Percentiles rank a stretch among this genome's conserved stretches.
These are phyloP conservation scores for Clistopyga incitator DNA, from an alignment of 2,888 invertebrate species.

Conservation along the genomic window DNA sequence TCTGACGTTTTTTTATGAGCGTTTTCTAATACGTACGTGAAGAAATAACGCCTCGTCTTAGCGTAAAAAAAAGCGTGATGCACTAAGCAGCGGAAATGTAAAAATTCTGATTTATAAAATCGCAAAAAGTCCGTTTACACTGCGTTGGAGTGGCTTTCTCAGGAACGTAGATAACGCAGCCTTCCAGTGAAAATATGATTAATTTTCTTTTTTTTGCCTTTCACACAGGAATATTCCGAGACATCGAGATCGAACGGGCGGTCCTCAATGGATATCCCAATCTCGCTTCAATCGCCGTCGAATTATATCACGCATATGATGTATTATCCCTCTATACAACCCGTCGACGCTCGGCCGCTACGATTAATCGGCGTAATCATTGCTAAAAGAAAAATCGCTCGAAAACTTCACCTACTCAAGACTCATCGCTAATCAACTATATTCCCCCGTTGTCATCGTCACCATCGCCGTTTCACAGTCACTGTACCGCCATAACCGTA, in stretches of 20 bases:
- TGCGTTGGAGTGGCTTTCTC: no score
- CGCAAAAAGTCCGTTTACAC: no score
- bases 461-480: conserved; percentile 37
- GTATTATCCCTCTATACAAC: conserved; percentile 49
- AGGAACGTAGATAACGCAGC: neutral
- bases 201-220: neutral
- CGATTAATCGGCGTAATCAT: conserved; percentile 47
- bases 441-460: conserved; percentile 37
- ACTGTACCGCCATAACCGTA: conserved; percentile 27
- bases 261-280: conserved; percentile 67
- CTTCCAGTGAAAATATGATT: neutral
- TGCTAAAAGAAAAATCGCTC: conserved; percentile 10
- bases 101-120: no score
- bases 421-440: conserved; percentile 31
- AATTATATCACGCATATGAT: conserved; percentile 60
- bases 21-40: no score
- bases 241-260: conserved; percentile 72
- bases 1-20: no score
- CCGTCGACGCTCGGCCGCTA: conserved; percentile 56
- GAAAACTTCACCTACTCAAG: conserved; percentile 19
- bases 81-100: no score
- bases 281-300: conserved; percentile 72
- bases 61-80: no score
- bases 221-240: conserved; percentile 73
- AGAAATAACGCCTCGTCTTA: no score